Evolutionary conservation across 2,888 invertebrate genomes (phyloP).

Genomic region (Zootermopsis nevadensis): DNA sequence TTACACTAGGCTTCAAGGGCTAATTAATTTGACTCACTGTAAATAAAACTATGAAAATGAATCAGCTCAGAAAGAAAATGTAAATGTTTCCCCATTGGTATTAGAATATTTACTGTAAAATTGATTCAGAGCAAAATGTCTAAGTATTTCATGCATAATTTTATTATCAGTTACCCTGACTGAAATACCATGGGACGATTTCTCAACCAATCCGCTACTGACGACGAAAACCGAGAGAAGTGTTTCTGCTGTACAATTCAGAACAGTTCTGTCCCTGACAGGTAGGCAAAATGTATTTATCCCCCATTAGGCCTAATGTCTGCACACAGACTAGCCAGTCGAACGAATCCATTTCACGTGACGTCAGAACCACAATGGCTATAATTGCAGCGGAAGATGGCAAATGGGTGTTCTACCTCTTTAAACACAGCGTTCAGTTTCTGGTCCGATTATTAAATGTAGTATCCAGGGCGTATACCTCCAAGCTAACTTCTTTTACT

Average conservation of each 20-base stretch:
- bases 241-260: conserved; percentile 19
- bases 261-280: conserved; percentile 32
- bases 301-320: not conserved
- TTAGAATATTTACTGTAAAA: too few relatives aligned
- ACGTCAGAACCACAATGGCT: not conserved
- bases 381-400: not conserved
- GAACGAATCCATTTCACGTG: not conserved
- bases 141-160: too few relatives aligned
- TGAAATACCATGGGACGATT: not conserved
- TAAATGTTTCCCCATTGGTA: too few relatives aligned
- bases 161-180: too few relatives aligned
- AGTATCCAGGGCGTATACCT: too few relatives aligned
- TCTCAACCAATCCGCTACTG: conserved; percentile 2
- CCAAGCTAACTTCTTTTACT: too few relatives aligned
- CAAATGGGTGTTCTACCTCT: not conserved
- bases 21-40: too few relatives aligned
- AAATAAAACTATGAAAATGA: too few relatives aligned
- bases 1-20: too few relatives aligned
- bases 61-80: too few relatives aligned
- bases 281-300: conserved; percentile 30
- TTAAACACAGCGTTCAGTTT: not conserved
- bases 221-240: not conserved
- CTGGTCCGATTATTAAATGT: not conserved
- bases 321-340: not conserved
- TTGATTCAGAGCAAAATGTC: too few relatives aligned